Evolutionary conservation across 1,140 invertebrate genomes (phyloP), one percentile per base, ranked within the genome.

Genomic region (Octopus bimaculoides): DNA sequence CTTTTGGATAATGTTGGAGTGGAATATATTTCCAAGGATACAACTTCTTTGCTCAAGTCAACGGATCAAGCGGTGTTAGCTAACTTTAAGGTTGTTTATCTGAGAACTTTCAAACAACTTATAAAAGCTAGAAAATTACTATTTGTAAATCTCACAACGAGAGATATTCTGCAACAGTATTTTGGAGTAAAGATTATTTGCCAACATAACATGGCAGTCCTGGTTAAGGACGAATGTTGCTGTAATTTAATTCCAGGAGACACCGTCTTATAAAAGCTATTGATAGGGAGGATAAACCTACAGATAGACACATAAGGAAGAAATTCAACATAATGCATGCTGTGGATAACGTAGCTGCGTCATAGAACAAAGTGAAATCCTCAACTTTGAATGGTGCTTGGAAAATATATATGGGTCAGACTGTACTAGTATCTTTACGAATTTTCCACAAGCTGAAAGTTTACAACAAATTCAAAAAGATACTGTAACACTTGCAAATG

Each of bases 381-480:
- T 66, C 61, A 66, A n/a, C 61, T 66, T 14, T 66, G 61, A 66
- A 66, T 66, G 61, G 3, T 66, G 12, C 61, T 14, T 66, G 3
- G 61, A 66, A 66, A 66, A 41, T 41, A 66, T 14, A 12, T 14
- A 14, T 1, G 12, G 61, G 61, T n/a, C 61, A 66, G n/a, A 66
- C 12, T 66, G 61, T 66, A n/a, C n/a, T n/a, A 66, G n/a, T 66
- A n/a, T 1, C 12, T 66, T 66, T 66, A 66, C 12, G 3, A n/a
- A 3, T 66, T 3, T 66, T 66, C n/a, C 61, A 66, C 61, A 66
- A 66, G 3, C 61, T 66, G 61, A 66, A 66, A 66, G 3, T 66
- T n/a, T 66, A 66, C 61, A 66, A n/a, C 61, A 66, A 66, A n/a
- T 66, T 66, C 61, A 66, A 66, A 12, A 66, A 66, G 61, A 66